Evolutionary conservation across 92 coral and sea anemone species (phyloP).

Genomic region (Siderastrea radians): DNA sequence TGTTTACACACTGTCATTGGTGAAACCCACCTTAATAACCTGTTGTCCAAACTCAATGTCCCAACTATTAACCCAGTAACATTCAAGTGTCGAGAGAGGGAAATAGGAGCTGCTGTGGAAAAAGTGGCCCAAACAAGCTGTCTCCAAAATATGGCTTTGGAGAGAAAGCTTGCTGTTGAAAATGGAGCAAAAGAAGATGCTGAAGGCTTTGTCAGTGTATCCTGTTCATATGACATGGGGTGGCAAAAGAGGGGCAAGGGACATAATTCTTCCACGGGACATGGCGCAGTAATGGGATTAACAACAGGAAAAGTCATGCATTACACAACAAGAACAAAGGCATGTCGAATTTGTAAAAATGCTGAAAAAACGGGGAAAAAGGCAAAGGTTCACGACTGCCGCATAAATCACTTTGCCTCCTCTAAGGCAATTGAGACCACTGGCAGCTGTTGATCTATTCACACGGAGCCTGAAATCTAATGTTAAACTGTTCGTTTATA

Average conservation of each 20-base stretch:
- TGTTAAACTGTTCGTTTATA: conserved; percentile 52
- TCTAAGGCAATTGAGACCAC: conserved; percentile 75
- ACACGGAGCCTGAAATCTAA: conserved; percentile 23
- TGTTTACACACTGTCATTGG: conserved; percentile 77
- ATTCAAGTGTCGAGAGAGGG: conserved; percentile 74
- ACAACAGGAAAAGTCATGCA: conserved; percentile 59
- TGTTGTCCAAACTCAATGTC: conserved; percentile 58
- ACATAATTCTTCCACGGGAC: conserved; percentile 64
- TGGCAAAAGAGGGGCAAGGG: conserved; percentile 82
- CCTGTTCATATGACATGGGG: conserved; percentile 77
- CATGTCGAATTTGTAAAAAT: conserved; percentile 60
- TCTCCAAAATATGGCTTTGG: conserved; percentile 8
- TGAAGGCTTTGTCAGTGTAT: conserved; percentile 27
- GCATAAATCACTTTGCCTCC: conserved; percentile 54
- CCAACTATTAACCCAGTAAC: conserved; percentile 54
- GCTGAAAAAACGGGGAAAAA: conserved; percentile 25
- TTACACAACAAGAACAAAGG: conserved; percentile 53
- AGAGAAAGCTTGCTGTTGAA: conserved; percentile 39
- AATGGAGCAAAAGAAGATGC: conserved; percentile 51
- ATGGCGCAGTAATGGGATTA: conserved; percentile 67
- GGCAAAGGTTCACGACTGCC: conserved; percentile 52
- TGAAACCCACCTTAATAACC: conserved; percentile 64
- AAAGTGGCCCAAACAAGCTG: conserved; percentile 59
- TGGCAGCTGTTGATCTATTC: conserved; percentile 55
- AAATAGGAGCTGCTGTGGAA: conserved; percentile 69